Base-by-base conservation (phyloP, 2,888 invertebrate species). In the Ophion ventricosus region DNA sequence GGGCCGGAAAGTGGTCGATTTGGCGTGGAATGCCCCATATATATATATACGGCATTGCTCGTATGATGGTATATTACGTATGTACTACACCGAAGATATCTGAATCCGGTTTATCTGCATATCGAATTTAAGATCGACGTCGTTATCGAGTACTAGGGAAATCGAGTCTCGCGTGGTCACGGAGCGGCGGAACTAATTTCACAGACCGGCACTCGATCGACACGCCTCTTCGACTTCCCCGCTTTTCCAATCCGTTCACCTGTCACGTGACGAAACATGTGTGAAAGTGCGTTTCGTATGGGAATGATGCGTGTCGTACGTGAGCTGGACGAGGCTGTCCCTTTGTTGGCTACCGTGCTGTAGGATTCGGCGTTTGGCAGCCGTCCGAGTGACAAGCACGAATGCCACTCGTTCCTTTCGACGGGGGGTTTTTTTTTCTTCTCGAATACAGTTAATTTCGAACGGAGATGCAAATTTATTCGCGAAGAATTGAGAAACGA, bases 161-260 rank as follows among this genome's bases (percentile, higher is more conserved):
- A 86, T 86, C 80, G 78, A 75, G 59, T 84, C 61, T 63, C 67
- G 67, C 72, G 80, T 35, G 74, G 35, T 81, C 81, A 70, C 70
- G 40, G 82, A 82, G 76, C 85, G 82, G 85, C 82, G 81, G 84
- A 86, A 87, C 86, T 86, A 87, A 87, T 87, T 86, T 85, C 78
- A 79, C 81, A 77, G 73, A 81, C 82, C 79, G 82, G 82, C 86
- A 84, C 84, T 82, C 80, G 78, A 59, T 73, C 74, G 70, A 54
- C 66, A 64, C 79, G 57, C 69, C 74, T 76, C 67, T 73, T 54
- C 64, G 25, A 69, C 59, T 72, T 14, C 35, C 64, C 57, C 29
- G 61, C 63, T 79, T 67, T 26, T 20, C 35, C 23, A 29, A 64
- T 35, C 69, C 54, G 35, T 63, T 29, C 69, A 49, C 49, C 77